Percentiles rank a stretch among this genome's conserved stretches.
Evolutionary conservation across 2,888 invertebrate species (phyloP).

Genomic region (Sesia apiformis): DNA sequence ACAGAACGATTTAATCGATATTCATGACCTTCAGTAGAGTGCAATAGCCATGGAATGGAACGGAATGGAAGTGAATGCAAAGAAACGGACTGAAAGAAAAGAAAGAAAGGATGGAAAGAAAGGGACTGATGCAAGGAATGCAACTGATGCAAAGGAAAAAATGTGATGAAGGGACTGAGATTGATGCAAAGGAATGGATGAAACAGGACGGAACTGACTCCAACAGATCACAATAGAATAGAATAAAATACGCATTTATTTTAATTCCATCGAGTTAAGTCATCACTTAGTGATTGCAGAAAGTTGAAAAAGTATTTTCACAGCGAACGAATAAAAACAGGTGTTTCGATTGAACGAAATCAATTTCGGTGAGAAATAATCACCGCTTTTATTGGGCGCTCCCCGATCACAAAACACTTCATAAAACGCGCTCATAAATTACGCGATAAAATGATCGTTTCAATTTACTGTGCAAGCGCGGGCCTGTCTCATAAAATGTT

Average conservation of each 20-base stretch:
- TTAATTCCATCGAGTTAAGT: too few relatives aligned
- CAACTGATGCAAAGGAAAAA: too few relatives aligned
- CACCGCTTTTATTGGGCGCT: conserved; percentile 34
- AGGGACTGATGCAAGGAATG: too few relatives aligned
- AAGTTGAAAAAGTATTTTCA: background rate
- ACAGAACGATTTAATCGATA: too few relatives aligned
- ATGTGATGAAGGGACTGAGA: background rate
- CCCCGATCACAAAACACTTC: conserved; percentile 41
- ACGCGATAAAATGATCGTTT: conserved; percentile 37
- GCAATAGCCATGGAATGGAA: too few relatives aligned
- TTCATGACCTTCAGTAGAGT: too few relatives aligned
- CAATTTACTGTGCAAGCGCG: conserved; percentile 22
- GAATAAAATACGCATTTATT: conserved; percentile 2
- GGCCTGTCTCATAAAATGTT: conserved; percentile 28
- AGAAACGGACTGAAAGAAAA: too few relatives aligned
- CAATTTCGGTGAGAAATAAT: conserved; percentile 39
- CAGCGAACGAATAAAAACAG: background rate
- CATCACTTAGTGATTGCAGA: background rate
- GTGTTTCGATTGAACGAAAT: conserved; percentile 34
- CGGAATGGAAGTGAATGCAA: too few relatives aligned
- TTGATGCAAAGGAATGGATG: background rate
- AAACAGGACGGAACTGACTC: background rate
- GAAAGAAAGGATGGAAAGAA: too few relatives aligned
- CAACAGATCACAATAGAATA: background rate
- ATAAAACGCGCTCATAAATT: conserved; percentile 43